phyloP scores from a whole-genome alignment of 1,140 invertebrate species.

The Calephelis nemesis region DNA sequence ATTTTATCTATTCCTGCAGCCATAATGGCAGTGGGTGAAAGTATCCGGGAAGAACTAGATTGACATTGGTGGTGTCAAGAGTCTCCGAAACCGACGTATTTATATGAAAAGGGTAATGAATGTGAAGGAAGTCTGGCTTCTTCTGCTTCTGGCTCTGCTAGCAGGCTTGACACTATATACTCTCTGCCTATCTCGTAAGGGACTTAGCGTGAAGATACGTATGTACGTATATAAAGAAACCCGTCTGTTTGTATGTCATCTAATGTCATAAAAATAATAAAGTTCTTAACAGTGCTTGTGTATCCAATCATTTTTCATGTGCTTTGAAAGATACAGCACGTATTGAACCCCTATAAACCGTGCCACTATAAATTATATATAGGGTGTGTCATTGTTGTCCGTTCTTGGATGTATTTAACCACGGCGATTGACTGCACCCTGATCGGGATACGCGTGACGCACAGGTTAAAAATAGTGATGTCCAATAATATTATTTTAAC shows the following conservation, averaged over 20 bases:
- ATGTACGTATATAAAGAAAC: not conserved
- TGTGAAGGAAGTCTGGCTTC: too few species aligned
- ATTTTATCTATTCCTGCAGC: too few species aligned
- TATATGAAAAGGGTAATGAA: too few species aligned
- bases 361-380: conserved; percentile 63
- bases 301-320: conserved; percentile 38
- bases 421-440: conserved; percentile 66
- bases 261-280: not conserved
- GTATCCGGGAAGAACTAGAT: too few species aligned
- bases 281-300: not conserved
- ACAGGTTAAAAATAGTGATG: conserved; percentile 45
- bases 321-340: conserved; percentile 47
- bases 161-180: too few species aligned
- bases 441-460: conserved; percentile 48
- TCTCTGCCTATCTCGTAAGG: too few species aligned
- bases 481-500: too few species aligned
- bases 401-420: conserved; percentile 66
- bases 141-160: too few species aligned
- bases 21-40: too few species aligned
- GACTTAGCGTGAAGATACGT: too few species aligned
- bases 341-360: conserved; percentile 45
- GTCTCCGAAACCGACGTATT: too few species aligned
- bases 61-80: too few species aligned
- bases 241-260: not conserved
- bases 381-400: conserved; percentile 64